A percentile compares a stretch with the other conserved stretches of the same genome.
phyloP scores from a whole-genome alignment of 2,113 vertebrate species.

The Tachysurus vachellii region DNA sequence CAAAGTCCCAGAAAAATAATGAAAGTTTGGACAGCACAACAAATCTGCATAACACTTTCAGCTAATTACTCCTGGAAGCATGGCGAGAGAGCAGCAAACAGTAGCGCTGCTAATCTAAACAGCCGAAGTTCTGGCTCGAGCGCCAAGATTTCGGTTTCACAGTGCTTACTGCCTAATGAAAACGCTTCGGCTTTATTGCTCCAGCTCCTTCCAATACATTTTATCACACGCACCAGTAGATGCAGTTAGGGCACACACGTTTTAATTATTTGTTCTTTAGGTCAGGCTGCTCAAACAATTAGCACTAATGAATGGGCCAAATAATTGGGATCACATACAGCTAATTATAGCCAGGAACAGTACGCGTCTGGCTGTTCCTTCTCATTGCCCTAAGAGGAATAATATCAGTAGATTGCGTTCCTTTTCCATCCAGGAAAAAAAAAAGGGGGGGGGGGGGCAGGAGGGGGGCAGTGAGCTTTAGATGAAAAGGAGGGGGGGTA shows the following conservation, averaged over 20 bases:
- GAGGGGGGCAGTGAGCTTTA: constrained; percentile 66
- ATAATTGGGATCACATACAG: constrained; percentile 85
- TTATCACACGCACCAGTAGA: constrained; percentile 80
- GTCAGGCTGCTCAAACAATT: constrained; percentile 86
- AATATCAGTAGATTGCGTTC: constrained; percentile 88
- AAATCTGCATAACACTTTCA: constrained; percentile 74
- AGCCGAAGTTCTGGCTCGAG: constrained; percentile 69
- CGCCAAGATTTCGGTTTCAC: constrained; percentile 49
- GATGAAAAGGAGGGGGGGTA: constrained; percentile 62
- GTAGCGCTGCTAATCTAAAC: constrained; percentile 77
- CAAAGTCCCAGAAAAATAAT: constrained; percentile 57
- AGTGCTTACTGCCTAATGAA: constrained; percentile 64
- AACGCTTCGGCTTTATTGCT: constrained; percentile 65
- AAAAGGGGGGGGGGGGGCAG: constrained; percentile 42
- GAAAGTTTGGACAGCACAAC: constrained; percentile 52
- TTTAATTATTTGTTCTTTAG: constrained; percentile 83
- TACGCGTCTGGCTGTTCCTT: constrained; percentile 76
- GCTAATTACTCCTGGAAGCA: constrained; percentile 77
- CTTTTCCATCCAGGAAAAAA: constrained; percentile 72
- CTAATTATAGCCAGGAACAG: constrained; percentile 83
- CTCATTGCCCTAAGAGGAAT: constrained; percentile 81
- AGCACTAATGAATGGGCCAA: constrained; percentile 81
- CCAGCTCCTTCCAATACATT: constrained; percentile 67
- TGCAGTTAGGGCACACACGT: constrained; percentile 73
- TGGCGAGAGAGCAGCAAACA: constrained; percentile 14